A percentile compares a stretch with the other conserved stretches of the same genome.
These are phyloP conservation scores for Microcebus griseorufus DNA, from an alignment of 2,113 vertebrate species.

Conservation along the genomic window DNA sequence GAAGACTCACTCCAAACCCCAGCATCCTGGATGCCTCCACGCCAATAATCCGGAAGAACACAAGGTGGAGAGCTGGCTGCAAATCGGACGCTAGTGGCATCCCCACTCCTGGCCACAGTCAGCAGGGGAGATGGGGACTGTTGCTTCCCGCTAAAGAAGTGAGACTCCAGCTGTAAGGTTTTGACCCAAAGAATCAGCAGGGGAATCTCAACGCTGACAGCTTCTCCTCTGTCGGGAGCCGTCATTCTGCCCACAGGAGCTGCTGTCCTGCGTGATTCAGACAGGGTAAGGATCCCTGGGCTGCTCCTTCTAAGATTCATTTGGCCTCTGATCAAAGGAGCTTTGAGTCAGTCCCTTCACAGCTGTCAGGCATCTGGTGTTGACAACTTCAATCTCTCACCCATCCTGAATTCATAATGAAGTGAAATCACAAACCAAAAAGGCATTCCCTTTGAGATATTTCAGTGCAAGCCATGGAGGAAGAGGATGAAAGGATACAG, in stretches of 20 bases:
- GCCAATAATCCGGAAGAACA: not conserved
- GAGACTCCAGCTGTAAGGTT: not conserved
- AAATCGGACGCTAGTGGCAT: not conserved
- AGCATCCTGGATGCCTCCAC: not conserved
- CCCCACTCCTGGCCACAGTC: not conserved
- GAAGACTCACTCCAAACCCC: not conserved
- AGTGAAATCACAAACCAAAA: not conserved
- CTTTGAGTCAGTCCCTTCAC: not conserved
- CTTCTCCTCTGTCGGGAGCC: not conserved
- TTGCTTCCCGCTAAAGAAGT: not conserved
- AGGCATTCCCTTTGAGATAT: not conserved
- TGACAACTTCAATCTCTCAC: not conserved
- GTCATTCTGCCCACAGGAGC: not conserved
- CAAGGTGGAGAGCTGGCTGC: not conserved
- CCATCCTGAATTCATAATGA: not conserved
- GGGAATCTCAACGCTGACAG: not conserved
- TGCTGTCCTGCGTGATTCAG: not conserved
- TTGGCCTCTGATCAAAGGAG: not conserved
- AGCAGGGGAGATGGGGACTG: not conserved
- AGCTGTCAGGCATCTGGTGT: not conserved
- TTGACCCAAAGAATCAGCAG: not conserved
- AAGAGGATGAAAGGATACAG: not conserved
- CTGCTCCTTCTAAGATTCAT: not conserved
- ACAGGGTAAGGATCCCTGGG: not conserved
- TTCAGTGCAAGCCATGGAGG: not conserved